phyloP scores from a whole-genome alignment of 1,140 invertebrate genomes.

The Drosophila lini region DNA sequence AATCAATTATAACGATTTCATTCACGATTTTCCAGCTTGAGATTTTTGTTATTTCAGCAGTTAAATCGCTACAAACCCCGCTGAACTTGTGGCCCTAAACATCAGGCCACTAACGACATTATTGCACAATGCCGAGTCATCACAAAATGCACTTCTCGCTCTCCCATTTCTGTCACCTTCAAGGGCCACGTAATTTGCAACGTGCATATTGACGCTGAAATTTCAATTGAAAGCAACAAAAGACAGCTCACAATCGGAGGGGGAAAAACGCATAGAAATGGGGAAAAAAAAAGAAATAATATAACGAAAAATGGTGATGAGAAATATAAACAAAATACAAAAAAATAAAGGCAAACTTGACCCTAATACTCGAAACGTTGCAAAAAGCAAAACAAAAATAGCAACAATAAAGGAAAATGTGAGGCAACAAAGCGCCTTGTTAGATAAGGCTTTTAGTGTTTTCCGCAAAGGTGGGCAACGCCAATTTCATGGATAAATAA shows the following conservation, averaged over 20 bases:
- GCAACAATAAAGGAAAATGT: conserved; percentile 31
- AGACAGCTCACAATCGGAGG: conserved; percentile 5
- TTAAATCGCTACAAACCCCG: conserved; percentile 7
- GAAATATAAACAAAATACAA: conserved; percentile 54
- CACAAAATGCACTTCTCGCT: conserved; percentile 58
- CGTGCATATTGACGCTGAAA: conserved; percentile 65
- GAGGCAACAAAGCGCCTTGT: conserved; percentile 45
- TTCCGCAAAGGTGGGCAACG: conserved; percentile 33
- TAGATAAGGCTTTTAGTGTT: conserved; percentile 58
- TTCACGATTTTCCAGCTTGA: conserved; percentile 4
- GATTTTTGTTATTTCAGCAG: conserved; percentile 13
- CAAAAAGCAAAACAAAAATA: conserved; percentile 26
- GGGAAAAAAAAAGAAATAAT: conserved; percentile 35
- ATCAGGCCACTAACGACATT: conserved; percentile 14
- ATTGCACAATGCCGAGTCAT: conserved; percentile 53
- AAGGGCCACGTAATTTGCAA: conserved; percentile 73
- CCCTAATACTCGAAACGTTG: conserved; percentile 54
- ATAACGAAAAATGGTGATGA: conserved; percentile 42
- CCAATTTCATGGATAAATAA: conserved; percentile 61
- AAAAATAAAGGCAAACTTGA: conserved; percentile 56
- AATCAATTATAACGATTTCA: conserved; percentile 9
- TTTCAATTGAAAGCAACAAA: conserved; percentile 63
- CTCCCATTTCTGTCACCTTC: conserved; percentile 57
- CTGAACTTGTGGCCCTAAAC: conserved; percentile 8
- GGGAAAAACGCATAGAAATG: conserved; percentile 35